Evolutionary conservation across 2,113 vertebrate species (phyloP), one percentile per base, ranked within the genome.

Genomic region (Pterocles orientalis): DNA sequence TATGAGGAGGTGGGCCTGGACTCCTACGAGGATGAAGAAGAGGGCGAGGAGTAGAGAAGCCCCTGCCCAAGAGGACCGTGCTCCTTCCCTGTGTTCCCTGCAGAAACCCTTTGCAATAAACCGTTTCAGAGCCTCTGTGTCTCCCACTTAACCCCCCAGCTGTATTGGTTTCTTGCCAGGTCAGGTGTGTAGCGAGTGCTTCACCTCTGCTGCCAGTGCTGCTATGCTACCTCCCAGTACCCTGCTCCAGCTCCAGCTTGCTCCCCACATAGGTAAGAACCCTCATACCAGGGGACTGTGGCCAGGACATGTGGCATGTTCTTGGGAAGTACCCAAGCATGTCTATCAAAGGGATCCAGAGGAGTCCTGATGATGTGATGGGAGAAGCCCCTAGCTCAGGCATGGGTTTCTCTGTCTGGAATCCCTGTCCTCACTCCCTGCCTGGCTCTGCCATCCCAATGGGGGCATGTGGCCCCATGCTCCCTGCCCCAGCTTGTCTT

Each of bases 1-100:
- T 95, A 95, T 0, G 95, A 99, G 98, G 99, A 99, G 94, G 98
- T 98, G 79, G 98, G 98, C 98, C 98, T 98, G 69, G 98, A 98
- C 97, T 98, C 98, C 54, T 98, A 98, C 7, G 98, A 98, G 86
- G 98, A 98, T 28, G 98, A 99, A 39, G 98, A 98, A 56, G 98
- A 99, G 93, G 98, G 90, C 5, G 95, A 96, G 70, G 95, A 96
- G 65, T 96, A 94, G n/a, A 78, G 50, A 56, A 43, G 60, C 50
- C 12, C 18, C 18, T 20, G 12, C 17, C 62, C 12, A 7, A n/a
- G 64, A 71, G 70, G 79, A 85, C 93, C 14, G 1, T 48, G 66
- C 43, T 91, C 56, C 79, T 80, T 82, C 34, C 19, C 66, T 0
- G 1, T 34, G 77, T 86, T 76, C 53, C 62, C 81, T 76, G 93